phyloP scores from a whole-genome alignment of 2,888 invertebrate genomes.

The Zygaena filipendulae region DNA sequence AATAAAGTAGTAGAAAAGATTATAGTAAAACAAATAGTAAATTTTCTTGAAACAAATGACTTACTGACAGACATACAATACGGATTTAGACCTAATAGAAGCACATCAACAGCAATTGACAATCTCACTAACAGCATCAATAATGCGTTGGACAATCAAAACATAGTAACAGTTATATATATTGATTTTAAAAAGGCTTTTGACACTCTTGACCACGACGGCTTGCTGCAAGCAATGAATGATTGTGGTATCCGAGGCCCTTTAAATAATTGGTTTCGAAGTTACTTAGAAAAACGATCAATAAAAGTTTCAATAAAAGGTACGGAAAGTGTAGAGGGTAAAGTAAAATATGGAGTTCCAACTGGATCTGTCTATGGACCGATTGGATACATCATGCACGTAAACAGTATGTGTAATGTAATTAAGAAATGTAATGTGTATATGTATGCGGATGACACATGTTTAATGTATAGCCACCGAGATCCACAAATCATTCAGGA shows the following conservation, averaged over 20 bases:
- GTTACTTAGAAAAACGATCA: neutral
- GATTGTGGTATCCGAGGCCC: slow-evolving; percentile 1
- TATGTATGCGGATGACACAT: slow-evolving; percentile 16
- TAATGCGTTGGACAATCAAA: slow-evolving; percentile 2
- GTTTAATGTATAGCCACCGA: slow-evolving; percentile 8
- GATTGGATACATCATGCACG: slow-evolving; percentile 12
- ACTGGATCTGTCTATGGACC: slow-evolving; percentile 8
- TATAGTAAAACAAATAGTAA: slow-evolving; percentile 4
- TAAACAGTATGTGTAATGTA: slow-evolving; percentile 13
- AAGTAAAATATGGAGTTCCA: slow-evolving; percentile 10
- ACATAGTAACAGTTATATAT: slow-evolving; percentile 1
- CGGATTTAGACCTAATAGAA: slow-evolving; percentile 6
- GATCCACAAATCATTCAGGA: slow-evolving; percentile 3
- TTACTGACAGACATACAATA: slow-evolving; percentile 8
- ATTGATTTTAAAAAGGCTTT: slow-evolving; percentile 4
- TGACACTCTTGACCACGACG: slow-evolving; percentile 1
- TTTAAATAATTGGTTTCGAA: neutral
- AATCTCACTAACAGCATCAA: slow-evolving; percentile 10
- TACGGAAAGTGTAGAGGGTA: neutral
- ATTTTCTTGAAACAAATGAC: slow-evolving; percentile 6
- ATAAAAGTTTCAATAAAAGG: neutral
- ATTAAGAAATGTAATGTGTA: slow-evolving; percentile 11
- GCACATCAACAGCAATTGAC: slow-evolving; percentile 7
- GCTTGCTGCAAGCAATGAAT: slow-evolving; percentile 1
- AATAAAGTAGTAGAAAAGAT: slow-evolving; percentile 11